A percentile compares a stretch with the other conserved stretches of the same genome.
phyloP scores from a whole-genome alignment of 2,113 vertebrate genomes.

The Gyps fulvus region DNA sequence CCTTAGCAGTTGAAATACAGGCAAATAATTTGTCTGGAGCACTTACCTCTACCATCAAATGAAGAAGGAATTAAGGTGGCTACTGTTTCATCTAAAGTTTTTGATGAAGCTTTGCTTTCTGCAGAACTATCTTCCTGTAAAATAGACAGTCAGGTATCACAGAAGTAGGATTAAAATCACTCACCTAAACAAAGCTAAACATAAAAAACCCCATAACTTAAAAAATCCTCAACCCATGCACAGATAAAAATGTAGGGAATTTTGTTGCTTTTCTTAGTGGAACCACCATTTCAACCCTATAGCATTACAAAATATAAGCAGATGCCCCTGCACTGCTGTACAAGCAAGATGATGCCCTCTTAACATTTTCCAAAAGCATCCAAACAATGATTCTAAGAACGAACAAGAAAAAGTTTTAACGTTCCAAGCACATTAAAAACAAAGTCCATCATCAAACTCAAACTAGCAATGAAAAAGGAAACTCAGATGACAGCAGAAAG shows the following conservation, averaged over 20 bases:
- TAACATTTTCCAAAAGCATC: not conserved
- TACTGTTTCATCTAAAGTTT: not conserved
- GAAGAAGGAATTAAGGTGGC: not conserved
- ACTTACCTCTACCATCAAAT: slow-evolving; percentile 58
- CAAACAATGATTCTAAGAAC: not conserved
- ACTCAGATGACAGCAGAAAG: not conserved
- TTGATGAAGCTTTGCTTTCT: slow-evolving; percentile 1
- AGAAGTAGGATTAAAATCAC: not conserved
- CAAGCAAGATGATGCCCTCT: not conserved
- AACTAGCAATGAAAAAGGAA: not conserved
- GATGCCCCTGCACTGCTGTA: not conserved
- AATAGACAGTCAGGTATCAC: not conserved
- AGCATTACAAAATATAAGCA: not conserved
- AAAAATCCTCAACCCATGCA: not conserved
- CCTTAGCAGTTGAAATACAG: not conserved
- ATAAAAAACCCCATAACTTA: not conserved
- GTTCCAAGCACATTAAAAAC: not conserved
- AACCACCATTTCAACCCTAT: not conserved
- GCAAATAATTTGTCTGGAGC: not conserved
- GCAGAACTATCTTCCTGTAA: slow-evolving; percentile 50
- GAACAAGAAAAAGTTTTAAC: not conserved
- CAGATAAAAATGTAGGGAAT: not conserved
- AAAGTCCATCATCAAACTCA: not conserved
- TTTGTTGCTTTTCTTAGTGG: not conserved
- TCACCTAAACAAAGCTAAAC: not conserved